Base-by-base conservation (phyloP, 1,140 invertebrate species). In the Plectrocnemia conspersa region DNA sequence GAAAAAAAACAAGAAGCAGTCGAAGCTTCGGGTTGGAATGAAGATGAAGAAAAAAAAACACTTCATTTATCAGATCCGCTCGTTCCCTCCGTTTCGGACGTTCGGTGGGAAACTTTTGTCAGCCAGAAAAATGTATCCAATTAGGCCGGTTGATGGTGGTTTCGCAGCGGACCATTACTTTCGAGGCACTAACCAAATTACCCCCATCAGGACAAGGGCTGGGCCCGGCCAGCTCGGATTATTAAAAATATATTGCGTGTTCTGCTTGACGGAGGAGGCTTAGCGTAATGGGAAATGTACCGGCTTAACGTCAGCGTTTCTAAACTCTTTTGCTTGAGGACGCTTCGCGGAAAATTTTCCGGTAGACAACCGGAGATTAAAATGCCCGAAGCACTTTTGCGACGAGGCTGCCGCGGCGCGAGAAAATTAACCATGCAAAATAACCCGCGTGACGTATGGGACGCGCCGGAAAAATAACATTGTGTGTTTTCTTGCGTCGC, bases 51-150 rank as follows among this genome's bases (percentile, higher is more conserved):
- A n/a, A n/a, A n/a, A n/a, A n/a, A n/a, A n/a, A 50, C 55, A 57
- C 55, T 57, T 52, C 22, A 57, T 57, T 57, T 57, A 57, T 57
- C 55, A 57, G 47, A 50, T 49, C 54, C 50, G 42, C 54, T 54
- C 40, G 25, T 38, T 53, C 44, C 24, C 42, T 42, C 35, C 23
- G 21, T 52, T 57, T 57, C 52, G 40, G 42, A 24, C 46, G 44
- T 54, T 50, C 38, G 27, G 24, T 18, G 41, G 24, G 46, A 58
- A n/a, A 61, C 52, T 57, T 61, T 61, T 58, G 59, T 61, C 55
- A 57, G 59, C 46, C 55, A 61, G 59, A 61, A 61, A 61, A 55
- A 61, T 61, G 59, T 55, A 44, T 42, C 59, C 59, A 61, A 61
- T 61, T 61, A 61, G 55, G 55, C 49, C 54, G 47, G 55, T 55